phyloP scores from a whole-genome alignment of 1,140 invertebrate genomes.

The Habropoda laboriosa region DNA sequence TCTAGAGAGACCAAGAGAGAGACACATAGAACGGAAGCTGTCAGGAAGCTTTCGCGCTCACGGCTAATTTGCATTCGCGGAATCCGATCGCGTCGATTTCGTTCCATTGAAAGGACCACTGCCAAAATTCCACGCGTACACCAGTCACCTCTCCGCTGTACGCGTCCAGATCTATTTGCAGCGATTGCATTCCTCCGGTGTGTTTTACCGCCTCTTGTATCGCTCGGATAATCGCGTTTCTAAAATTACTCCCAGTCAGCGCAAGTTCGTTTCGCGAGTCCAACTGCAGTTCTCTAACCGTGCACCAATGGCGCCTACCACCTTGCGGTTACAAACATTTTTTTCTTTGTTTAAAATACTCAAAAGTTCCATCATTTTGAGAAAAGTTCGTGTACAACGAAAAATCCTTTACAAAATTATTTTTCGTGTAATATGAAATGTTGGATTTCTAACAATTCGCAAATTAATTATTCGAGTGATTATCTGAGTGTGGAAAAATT shows the following conservation, averaged over 20 bases:
- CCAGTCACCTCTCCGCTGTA: neutral
- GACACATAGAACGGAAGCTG: neutral
- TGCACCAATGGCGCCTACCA: neutral
- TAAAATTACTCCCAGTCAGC: conserved; percentile 19
- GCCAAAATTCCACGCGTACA: conserved; percentile 35
- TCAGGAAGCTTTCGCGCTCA: neutral
- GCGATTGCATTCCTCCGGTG: conserved; percentile 32
- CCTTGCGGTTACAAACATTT: neutral
- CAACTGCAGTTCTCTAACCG: neutral
- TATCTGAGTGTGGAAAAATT: too few species aligned
- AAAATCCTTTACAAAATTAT: too few species aligned
- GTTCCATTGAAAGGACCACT: conserved; percentile 39
- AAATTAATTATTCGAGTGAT: too few species aligned
- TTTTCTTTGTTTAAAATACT: too few species aligned
- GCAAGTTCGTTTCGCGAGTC: neutral
- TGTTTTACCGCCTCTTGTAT: conserved; percentile 32
- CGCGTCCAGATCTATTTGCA: conserved; percentile 27
- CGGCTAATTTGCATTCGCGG: conserved; percentile 19
- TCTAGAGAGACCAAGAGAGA: too few species aligned
- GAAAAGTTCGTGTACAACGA: neutral
- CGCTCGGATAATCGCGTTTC: conserved; percentile 22
- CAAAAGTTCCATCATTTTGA: neutral
- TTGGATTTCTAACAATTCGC: too few species aligned
- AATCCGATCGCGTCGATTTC: conserved; percentile 17
- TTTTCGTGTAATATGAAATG: too few species aligned